phyloP scores from a whole-genome alignment of 2,113 vertebrate species.

The Meleagris gallopavo region DNA sequence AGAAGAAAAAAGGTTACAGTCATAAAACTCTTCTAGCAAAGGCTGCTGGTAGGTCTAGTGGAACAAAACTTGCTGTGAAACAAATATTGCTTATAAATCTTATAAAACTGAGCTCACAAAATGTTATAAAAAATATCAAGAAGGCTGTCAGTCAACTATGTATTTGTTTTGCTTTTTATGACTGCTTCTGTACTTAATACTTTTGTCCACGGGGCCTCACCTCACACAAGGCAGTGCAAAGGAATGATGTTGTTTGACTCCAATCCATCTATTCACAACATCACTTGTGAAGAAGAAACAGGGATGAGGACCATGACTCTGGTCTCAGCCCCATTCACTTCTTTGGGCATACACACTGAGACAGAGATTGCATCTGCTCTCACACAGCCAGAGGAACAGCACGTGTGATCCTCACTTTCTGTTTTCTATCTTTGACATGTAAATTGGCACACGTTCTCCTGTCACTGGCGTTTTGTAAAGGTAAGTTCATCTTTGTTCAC shows the following conservation, averaged over 20 bases:
- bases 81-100: background rate
- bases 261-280: background rate
- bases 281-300: background rate
- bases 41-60: background rate
- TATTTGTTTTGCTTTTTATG: background rate
- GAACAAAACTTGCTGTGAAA: conserved; percentile 31
- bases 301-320: background rate
- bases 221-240: background rate
- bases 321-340: background rate
- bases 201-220: background rate
- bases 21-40: conserved; percentile 12
- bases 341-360: background rate
- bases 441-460: background rate
- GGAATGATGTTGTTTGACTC: background rate
- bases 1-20: conserved; percentile 17
- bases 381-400: accelerated
- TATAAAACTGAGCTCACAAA: background rate
- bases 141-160: background rate
- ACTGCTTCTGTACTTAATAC: background rate
- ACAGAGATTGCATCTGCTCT: background rate
- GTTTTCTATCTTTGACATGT: background rate
- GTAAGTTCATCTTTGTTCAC: background rate
- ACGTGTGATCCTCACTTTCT: background rate
- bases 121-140: conserved; percentile 1
- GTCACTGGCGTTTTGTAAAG: background rate